Conservation (phyloP, 2,797 vertebrate genomes). For the Dryobates pubescens region DNA sequence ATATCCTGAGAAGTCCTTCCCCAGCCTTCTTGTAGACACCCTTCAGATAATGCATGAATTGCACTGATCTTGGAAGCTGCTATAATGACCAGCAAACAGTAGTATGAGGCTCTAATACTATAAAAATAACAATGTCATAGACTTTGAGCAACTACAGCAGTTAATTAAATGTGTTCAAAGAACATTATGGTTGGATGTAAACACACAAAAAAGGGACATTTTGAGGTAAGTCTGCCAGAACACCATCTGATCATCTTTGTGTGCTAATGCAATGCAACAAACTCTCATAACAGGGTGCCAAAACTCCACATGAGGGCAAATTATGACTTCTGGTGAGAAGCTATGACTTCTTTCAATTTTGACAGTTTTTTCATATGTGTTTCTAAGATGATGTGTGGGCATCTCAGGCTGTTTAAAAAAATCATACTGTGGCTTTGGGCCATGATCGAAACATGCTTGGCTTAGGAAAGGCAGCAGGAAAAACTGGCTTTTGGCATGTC, state of each 20-base stretch:
- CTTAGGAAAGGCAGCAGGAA: background rate
- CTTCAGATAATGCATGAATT: conserved; percentile 22
- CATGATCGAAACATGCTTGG: background rate
- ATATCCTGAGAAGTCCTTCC: too few relatives aligned
- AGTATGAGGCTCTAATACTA: background rate
- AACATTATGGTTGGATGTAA: conserved; percentile 57
- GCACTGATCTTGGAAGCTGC: conserved; percentile 28
- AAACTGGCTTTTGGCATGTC: background rate
- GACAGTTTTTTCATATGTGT: background rate
- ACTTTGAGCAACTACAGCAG: conserved; percentile 54
- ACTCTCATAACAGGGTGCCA: background rate
- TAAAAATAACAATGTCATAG: conserved; percentile 56
- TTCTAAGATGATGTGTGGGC: background rate
- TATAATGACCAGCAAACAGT: conserved; percentile 48
- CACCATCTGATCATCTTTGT: background rate
- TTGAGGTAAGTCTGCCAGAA: conserved; percentile 29
- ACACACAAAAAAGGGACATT: conserved; percentile 13
- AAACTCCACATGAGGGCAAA: background rate
- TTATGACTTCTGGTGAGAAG: background rate
- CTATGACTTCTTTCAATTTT: background rate
- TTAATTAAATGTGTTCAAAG: conserved; percentile 69
- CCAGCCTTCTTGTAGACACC: too few relatives aligned
- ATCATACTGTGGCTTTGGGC: background rate
- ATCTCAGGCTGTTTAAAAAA: background rate
- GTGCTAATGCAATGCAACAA: background rate